These are phyloP conservation scores for Calliphora vicina DNA, from an alignment of 1,140 invertebrate genomes.

Conservation along the genomic window DNA sequence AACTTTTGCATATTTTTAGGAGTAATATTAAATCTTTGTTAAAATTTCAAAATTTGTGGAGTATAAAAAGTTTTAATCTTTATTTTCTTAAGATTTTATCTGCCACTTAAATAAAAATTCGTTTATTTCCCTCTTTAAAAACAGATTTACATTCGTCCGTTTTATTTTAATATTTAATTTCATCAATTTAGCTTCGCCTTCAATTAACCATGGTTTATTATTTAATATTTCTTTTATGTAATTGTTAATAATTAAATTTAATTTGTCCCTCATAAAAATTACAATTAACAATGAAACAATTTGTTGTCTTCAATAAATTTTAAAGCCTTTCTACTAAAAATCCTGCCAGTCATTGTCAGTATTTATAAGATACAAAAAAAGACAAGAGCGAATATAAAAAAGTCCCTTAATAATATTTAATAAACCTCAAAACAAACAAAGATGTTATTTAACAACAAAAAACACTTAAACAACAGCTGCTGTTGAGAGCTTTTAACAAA, in stretches of 20 bases:
- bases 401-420: conserved; percentile 20
- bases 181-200: not conserved
- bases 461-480: conserved; percentile 35
- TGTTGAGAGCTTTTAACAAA: not conserved
- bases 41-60: too few species aligned
- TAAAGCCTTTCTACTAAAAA: not conserved
- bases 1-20: too few species aligned
- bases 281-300: conserved; percentile 15
- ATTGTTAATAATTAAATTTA: conserved; percentile 34
- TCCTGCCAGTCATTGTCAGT: not conserved
- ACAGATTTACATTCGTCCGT: too few species aligned
- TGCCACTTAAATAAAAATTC: too few species aligned
- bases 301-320: conserved; percentile 1
- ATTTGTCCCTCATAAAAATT: not conserved
- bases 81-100: too few species aligned
- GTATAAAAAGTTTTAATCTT: too few species aligned
- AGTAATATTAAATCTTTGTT: too few species aligned
- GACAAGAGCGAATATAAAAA: not conserved
- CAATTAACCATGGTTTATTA: not conserved
- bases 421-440: conserved; percentile 41
- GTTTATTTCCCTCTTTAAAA: too few species aligned
- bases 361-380: not conserved
- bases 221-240: not conserved
- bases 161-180: too few species aligned
- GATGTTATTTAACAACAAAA: conserved; percentile 19